These are phyloP conservation scores for Anguilla obscura DNA, from an alignment of 2,797 vertebrate genomes.

Conservation along the genomic window DNA sequence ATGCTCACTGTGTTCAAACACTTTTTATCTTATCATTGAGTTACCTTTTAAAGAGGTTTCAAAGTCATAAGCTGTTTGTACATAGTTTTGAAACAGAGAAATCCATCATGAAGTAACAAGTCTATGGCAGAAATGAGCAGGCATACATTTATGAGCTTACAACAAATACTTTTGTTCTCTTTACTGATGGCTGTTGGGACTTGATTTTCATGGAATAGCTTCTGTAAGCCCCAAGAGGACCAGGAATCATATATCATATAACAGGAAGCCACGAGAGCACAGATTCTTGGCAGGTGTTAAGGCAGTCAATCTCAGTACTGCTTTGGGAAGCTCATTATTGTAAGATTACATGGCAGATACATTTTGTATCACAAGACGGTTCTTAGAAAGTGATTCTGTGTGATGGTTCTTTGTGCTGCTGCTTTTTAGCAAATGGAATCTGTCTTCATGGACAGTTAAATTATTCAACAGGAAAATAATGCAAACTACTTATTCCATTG, in stretches of 20 bases:
- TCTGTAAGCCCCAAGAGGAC: background rate
- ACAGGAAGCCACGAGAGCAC: background rate
- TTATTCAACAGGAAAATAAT: background rate
- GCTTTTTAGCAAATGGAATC: background rate
- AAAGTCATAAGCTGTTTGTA: background rate
- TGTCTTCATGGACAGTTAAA: background rate
- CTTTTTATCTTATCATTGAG: background rate
- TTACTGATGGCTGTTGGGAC: background rate
- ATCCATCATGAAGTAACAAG: background rate
- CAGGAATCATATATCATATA: background rate
- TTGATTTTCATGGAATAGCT: background rate
- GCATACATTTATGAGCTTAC: background rate
- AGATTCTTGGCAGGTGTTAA: constrained; percentile 9
- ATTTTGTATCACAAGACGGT: background rate
- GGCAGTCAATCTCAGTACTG: background rate
- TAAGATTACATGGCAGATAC: background rate
- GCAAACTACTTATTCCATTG: background rate
- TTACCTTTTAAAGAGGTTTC: background rate
- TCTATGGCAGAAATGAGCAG: background rate
- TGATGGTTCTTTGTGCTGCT: background rate
- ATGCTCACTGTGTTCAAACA: background rate
- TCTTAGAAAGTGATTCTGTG: background rate
- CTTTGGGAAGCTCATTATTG: background rate
- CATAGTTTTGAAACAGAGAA: background rate
- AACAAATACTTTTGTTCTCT: background rate